phyloP scores from a whole-genome alignment of 1,140 invertebrate genomes.

The Bombus waltoni region DNA sequence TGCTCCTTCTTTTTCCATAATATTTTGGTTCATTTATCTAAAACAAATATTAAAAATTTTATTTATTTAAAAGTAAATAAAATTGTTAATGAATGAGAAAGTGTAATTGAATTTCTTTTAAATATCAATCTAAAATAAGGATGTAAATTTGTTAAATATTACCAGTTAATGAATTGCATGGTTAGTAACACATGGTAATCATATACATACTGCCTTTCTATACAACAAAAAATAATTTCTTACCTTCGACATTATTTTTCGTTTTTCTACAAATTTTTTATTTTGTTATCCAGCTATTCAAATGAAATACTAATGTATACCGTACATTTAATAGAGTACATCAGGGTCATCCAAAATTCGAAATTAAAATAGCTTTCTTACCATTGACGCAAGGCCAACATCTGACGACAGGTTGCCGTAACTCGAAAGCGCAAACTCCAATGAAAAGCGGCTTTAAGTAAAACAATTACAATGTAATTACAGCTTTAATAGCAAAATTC shows the following conservation, averaged over 20 bases:
- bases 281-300: slow-evolving; percentile 2
- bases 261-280: neutral
- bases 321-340: slow-evolving; percentile 32
- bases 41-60: slow-evolving; percentile 37
- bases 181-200: slow-evolving; percentile 47
- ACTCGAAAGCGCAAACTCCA: slow-evolving; percentile 16
- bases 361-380: slow-evolving; percentile 61
- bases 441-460: slow-evolving; percentile 38
- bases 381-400: slow-evolving; percentile 47
- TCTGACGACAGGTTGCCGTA: slow-evolving; percentile 50
- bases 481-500: neutral
- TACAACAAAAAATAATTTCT: neutral
- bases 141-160: neutral
- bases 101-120: neutral
- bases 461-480: neutral
- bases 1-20: slow-evolving; percentile 79
- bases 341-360: slow-evolving; percentile 58
- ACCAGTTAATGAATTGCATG: neutral
- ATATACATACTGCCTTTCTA: slow-evolving; percentile 1
- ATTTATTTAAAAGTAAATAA: neutral
- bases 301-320: neutral
- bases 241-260: slow-evolving; percentile 52
- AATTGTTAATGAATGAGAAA: neutral
- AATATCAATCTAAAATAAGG: neutral
- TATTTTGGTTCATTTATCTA: slow-evolving; percentile 77